Evolutionary conservation across 2,888 invertebrate species (phyloP), one percentile per base, ranked within the genome.

Genomic region (Acanthopleura granulata): DNA sequence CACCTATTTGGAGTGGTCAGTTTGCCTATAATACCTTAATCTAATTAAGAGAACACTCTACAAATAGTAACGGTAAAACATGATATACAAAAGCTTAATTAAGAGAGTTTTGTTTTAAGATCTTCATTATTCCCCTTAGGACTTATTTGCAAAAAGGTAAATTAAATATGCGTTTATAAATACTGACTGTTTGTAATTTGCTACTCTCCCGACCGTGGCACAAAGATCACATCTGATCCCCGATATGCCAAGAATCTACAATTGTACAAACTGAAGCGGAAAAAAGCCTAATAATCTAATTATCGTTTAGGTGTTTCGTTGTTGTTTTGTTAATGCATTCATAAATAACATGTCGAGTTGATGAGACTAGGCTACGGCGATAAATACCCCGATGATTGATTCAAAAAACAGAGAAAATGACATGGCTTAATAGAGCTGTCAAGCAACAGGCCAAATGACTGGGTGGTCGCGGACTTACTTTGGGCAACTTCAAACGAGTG

Each of bases 341-440:
- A 57, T 57, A 57, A 57, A 57, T 57, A 18, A 57, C n/a, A 57
- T 40, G 40, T 40, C 40, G 40, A 9, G 40, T 40, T 40, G 40
- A 40, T 40, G 40, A 40, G 40, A 40, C 40, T 6, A 40, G 40
- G 40, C 40, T 40, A 40, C 40, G 3, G 40, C 40, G 40, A 40
- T 40, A 40, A 40, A 40, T 40, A 40, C 40, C n/a, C 57, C 18
- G 57, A 57, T 57, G 57, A 57, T 57, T 18, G 57, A 57, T 57
- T 57, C 12, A 57, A 57, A 57, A 57, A 57, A 57, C 57, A 57
- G 22, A 57, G 57, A n/a, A n/a, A n/a, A 57, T 57, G 57, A n/a
- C 57, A 57, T 18, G 22, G 6, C 57, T 57, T 57, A 57, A 57
- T 57, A 57, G 18, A 57, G n/a, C 22, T 57, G 57, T 57, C 57